A percentile compares a stretch with the other conserved stretches of the same genome.
Evolutionary conservation across 2,888 invertebrate species (phyloP).

Genomic region (Dryococelus australis): DNA sequence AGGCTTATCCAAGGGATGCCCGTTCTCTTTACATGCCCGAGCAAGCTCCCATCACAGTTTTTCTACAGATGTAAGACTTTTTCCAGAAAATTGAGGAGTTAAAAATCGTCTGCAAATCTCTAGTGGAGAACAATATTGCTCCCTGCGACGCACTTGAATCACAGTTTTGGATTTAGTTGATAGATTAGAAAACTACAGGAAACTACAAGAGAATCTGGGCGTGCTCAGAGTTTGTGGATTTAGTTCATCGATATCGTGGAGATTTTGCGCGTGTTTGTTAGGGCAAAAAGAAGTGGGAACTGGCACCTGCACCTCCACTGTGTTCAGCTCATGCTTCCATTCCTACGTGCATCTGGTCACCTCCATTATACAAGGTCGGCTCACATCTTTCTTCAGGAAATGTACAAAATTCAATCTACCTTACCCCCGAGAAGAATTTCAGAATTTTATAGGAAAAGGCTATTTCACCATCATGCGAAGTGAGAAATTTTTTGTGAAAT

Average conservation of each 20-base stretch:
- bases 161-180: background rate
- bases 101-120: too few relatives aligned
- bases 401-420: background rate
- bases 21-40: too few relatives aligned
- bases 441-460: background rate
- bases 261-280: background rate
- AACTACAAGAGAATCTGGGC: background rate
- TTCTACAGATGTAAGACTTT: too few relatives aligned
- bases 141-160: background rate
- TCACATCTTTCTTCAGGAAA: background rate
- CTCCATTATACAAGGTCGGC: background rate
- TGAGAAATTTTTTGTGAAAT: background rate
- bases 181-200: background rate
- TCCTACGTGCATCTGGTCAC: too few relatives aligned
- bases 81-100: too few relatives aligned
- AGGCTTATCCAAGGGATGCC: too few relatives aligned
- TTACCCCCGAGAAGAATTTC: background rate
- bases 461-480: background rate
- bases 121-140: background rate
- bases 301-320: background rate
- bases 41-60: too few relatives aligned
- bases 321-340: constrained; percentile 2
- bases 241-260: background rate
- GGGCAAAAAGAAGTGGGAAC: constrained; percentile 13
- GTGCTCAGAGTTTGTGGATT: background rate